Percentiles rank a stretch among this genome's conserved stretches.
phyloP scores from a whole-genome alignment of 2,113 vertebrate species.

The Nymphicus hollandicus region DNA sequence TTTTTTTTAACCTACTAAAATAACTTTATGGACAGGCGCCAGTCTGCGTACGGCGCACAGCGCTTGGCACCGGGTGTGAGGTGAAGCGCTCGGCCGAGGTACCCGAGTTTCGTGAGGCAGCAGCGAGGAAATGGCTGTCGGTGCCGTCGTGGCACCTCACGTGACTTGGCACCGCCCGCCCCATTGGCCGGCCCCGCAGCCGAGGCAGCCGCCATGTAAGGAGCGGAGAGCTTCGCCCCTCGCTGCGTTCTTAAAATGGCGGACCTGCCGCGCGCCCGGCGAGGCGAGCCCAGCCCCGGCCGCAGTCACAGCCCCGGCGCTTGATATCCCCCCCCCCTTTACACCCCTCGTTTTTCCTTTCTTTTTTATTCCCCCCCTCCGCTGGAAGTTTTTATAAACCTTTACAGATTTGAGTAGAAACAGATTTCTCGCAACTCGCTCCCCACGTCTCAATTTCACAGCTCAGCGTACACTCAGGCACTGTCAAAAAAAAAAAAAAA shows the following conservation, averaged over 20 bases:
- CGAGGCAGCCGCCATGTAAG: conserved; percentile 89
- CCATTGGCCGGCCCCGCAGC: conserved; percentile 82
- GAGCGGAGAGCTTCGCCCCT: conserved; percentile 81
- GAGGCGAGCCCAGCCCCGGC: conserved; percentile 50
- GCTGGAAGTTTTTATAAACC: conserved; percentile 75
- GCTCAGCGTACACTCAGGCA: conserved; percentile 79
- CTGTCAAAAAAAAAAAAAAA: conserved; percentile 69
- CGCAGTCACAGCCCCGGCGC: background rate
- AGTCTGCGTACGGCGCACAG: conserved; percentile 69
- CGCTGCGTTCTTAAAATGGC: conserved; percentile 88
- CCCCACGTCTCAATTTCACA: conserved; percentile 81
- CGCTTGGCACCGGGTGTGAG: conserved; percentile 73
- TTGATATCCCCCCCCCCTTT: background rate
- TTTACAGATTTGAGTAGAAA: conserved; percentile 85
- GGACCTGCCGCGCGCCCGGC: conserved; percentile 71
- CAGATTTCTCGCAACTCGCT: conserved; percentile 85
- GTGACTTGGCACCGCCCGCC: conserved; percentile 77
- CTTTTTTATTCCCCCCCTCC: background rate
- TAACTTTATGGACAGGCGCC: conserved; percentile 80
- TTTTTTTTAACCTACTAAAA: conserved; percentile 79
- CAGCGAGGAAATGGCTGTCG: conserved; percentile 79
- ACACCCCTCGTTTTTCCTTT: background rate
- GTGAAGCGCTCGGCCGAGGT: conserved; percentile 71
- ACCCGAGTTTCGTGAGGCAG: conserved; percentile 59
- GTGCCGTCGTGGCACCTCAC: conserved; percentile 88